Percentiles rank a stretch among this genome's conserved stretches.
These are phyloP conservation scores for Falco punctatus DNA, from an alignment of 2,113 vertebrate species.

Conservation along the genomic window DNA sequence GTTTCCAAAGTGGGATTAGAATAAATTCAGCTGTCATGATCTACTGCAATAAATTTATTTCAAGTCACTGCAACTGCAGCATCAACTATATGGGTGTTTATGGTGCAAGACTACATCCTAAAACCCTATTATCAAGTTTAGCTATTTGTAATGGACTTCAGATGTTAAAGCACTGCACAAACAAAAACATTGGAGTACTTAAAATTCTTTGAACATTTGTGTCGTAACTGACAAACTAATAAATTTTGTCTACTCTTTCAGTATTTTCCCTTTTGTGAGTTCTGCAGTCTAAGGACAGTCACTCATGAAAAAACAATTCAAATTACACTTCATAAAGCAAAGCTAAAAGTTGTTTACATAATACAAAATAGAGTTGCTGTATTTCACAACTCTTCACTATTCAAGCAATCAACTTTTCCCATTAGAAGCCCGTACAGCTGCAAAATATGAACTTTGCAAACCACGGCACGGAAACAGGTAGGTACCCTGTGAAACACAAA, in stretches of 20 bases:
- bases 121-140: neutral
- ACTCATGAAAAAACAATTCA: neutral
- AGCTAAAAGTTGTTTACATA: neutral
- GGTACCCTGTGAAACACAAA: neutral
- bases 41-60: neutral
- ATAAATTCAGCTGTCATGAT: neutral
- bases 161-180: neutral
- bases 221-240: neutral
- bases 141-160: neutral
- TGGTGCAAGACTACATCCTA: neutral
- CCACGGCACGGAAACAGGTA: neutral
- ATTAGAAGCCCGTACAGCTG: neutral
- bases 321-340: neutral
- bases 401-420: neutral
- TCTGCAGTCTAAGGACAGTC: neutral
- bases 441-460: neutral
- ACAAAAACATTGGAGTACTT: neutral
- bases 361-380: neutral
- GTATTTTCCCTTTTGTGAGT: neutral
- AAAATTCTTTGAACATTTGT: neutral
- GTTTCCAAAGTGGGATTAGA: neutral
- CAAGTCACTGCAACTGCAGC: neutral
- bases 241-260: neutral
- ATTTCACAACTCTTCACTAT: neutral
- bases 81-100: neutral